Evolutionary conservation across 2,888 invertebrate species (phyloP).

Genomic region (Trisateles emortualis): DNA sequence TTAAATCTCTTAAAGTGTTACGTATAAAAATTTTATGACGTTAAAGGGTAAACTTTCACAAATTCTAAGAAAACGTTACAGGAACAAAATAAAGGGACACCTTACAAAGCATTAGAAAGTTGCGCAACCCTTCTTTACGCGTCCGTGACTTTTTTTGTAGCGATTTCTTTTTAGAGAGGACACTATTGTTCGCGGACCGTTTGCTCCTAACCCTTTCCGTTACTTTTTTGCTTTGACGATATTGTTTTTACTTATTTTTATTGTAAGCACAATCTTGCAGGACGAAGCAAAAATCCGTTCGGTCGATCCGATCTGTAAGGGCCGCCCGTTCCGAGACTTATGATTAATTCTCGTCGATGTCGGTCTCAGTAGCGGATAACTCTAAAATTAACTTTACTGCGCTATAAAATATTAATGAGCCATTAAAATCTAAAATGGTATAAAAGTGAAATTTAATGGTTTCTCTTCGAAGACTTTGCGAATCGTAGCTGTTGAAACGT

Average conservation of each 20-base stretch:
- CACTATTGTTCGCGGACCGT: slow-evolving; percentile 76
- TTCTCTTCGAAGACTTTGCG: slow-evolving; percentile 71
- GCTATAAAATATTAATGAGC: slow-evolving; percentile 84
- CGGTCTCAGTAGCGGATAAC: slow-evolving; percentile 80
- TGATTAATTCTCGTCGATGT: slow-evolving; percentile 73
- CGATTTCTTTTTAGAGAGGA: slow-evolving; percentile 73
- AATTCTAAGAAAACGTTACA: slow-evolving; percentile 72
- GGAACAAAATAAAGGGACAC: slow-evolving; percentile 67
- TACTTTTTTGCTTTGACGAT: slow-evolving; percentile 69
- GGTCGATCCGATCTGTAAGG: slow-evolving; percentile 27
- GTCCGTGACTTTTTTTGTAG: slow-evolving; percentile 73
- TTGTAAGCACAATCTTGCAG: slow-evolving; percentile 51
- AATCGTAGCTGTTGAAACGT: slow-evolving; percentile 66
- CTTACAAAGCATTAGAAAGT: slow-evolving; percentile 86
- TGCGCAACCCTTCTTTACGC: slow-evolving; percentile 84
- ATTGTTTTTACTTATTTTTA: slow-evolving; percentile 69
- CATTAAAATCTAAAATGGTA: slow-evolving; percentile 84
- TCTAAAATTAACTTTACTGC: slow-evolving; percentile 83
- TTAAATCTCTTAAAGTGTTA: slow-evolving; percentile 54
- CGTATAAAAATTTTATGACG: slow-evolving; percentile 52
- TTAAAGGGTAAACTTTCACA: slow-evolving; percentile 78
- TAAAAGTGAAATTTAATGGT: slow-evolving; percentile 85
- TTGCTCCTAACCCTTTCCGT: slow-evolving; percentile 82
- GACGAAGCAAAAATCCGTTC: slow-evolving; percentile 32
- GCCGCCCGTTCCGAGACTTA: slow-evolving; percentile 44